These are phyloP conservation scores for Ophthalmolycus amberensis DNA, from an alignment of 2,113 vertebrate species.

Conservation along the genomic window DNA sequence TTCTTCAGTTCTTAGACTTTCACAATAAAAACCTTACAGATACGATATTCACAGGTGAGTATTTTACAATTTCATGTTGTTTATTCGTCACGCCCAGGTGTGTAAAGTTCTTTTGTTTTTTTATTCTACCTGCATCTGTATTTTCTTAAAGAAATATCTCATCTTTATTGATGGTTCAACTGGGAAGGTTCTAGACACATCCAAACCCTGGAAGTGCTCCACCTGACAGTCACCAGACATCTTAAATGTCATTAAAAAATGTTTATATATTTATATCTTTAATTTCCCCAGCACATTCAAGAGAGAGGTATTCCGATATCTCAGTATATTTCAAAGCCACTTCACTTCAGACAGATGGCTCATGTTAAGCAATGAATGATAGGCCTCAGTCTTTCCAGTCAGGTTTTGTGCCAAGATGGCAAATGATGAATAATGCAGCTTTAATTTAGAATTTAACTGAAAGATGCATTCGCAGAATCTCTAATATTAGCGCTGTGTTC, in stretches of 20 bases:
- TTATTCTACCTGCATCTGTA: not conserved
- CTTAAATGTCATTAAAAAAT: not conserved
- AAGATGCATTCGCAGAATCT: conserved; percentile 70
- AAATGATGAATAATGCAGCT: conserved; percentile 72
- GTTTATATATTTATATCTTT: too few relatives aligned
- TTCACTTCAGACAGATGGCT: conserved; percentile 26
- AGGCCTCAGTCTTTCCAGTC: conserved; percentile 24
- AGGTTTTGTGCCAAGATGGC: conserved; percentile 39
- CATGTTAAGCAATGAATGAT: conserved; percentile 28
- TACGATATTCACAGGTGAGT: not conserved
- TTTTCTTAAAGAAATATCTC: not conserved
- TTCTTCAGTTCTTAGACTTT: too few relatives aligned
- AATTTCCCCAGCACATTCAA: not conserved
- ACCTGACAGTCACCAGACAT: not conserved
- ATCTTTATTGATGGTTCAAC: not conserved
- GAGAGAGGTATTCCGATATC: conserved; percentile 1
- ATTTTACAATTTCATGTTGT: too few relatives aligned
- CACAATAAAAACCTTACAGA: too few relatives aligned
- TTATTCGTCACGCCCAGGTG: not conserved
- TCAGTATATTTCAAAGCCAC: conserved; percentile 4
- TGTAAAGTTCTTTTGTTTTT: not conserved
- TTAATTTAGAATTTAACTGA: conserved; percentile 65
- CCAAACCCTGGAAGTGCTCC: not conserved
- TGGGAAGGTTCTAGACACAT: not conserved
- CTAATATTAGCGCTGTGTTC: conserved; percentile 69